Conservation (phyloP, 2,888 invertebrate genomes). For the Caenorhabditis zanzibari region DNA sequence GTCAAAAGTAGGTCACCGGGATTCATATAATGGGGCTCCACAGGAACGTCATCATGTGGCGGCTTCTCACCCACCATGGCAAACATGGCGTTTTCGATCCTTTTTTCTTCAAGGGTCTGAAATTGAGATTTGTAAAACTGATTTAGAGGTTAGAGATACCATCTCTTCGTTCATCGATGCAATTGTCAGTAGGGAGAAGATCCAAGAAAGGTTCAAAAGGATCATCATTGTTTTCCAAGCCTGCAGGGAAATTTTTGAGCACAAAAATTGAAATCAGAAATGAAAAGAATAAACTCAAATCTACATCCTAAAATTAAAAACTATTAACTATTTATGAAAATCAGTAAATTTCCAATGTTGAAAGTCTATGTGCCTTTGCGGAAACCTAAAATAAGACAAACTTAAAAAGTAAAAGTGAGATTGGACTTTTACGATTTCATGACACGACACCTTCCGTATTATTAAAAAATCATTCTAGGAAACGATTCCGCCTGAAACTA, state of each 20-base stretch:
- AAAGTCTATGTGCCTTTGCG: too few species aligned
- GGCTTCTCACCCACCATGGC: constrained; percentile 38
- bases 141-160: too few species aligned
- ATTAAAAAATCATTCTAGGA: neutral
- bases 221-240: neutral
- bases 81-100: constrained; percentile 36
- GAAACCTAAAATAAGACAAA: too few species aligned
- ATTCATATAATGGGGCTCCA: neutral
- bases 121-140: neutral
- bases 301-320: too few species aligned
- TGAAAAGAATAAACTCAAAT: too few species aligned
- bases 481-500: neutral
- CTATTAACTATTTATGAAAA: too few species aligned
- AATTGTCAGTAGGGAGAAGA: neutral
- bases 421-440: neutral
- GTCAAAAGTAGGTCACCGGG: constrained; percentile 24
- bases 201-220: neutral
- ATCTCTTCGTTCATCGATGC: constrained; percentile 6
- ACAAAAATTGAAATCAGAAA: too few species aligned
- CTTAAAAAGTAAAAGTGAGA: too few species aligned
- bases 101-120: constrained; percentile 27
- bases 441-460: neutral
- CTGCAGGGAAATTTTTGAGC: too few species aligned
- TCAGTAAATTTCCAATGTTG: too few species aligned
- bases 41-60: constrained; percentile 28